These are phyloP conservation scores for Aurelia aurita complex sp. Pacific DNA, from an alignment of 30 jellyfish, hydroid and myxozoan genomes.

Conservation along the genomic window DNA sequence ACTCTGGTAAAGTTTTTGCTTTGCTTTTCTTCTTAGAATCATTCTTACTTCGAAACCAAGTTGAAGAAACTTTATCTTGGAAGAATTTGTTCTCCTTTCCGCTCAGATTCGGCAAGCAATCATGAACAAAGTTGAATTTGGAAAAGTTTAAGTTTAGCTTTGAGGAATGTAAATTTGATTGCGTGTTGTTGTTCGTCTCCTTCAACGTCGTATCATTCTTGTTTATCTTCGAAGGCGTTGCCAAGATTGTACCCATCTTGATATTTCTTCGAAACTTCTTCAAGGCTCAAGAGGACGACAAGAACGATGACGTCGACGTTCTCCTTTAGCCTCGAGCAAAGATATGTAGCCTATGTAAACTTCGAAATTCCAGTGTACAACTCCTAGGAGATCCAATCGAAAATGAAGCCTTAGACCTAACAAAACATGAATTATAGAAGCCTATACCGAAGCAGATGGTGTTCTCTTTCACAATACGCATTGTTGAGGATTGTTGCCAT, in stretches of 20 bases:
- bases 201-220: conserved; percentile 42
- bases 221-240: conserved; percentile 75
- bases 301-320: not conserved
- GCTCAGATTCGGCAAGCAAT: conserved; percentile 88
- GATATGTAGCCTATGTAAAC: conserved; percentile 29
- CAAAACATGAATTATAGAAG: conserved; percentile 29
- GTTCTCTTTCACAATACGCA: conserved; percentile 16
- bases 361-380: conserved; percentile 42
- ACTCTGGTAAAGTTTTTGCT: conserved; percentile 44
- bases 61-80: conserved; percentile 93
- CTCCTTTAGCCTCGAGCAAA: not conserved
- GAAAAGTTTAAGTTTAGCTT: conserved; percentile 84
- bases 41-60: conserved; percentile 63
- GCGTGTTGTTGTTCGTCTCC: conserved; percentile 76
- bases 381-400: conserved; percentile 13
- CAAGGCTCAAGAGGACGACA: not conserved
- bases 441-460: conserved; percentile 60
- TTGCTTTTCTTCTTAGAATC: conserved; percentile 78
- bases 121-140: conserved; percentile 88
- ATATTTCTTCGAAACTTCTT: not conserved
- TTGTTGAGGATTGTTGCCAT: conserved; percentile 75
- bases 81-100: conserved; percentile 90
- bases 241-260: conserved; percentile 89
- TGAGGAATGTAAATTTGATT: conserved; percentile 43
- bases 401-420: conserved; percentile 45